These are phyloP conservation scores for Platycercus adscitus DNA, from an alignment of 2,113 vertebrate genomes.

Conservation along the genomic window DNA sequence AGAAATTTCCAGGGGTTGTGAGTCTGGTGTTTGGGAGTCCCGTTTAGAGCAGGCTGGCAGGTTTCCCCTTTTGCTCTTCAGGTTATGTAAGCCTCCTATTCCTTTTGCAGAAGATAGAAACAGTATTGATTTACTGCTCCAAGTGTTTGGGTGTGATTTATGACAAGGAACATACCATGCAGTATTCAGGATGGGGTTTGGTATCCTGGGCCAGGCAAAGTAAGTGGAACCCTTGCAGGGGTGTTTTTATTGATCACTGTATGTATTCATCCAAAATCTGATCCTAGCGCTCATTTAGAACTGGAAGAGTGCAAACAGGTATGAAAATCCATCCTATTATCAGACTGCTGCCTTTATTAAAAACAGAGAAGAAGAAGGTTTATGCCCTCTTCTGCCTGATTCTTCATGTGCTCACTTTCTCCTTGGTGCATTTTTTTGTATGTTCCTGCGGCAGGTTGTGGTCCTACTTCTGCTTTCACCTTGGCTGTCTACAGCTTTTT, in stretches of 20 bases:
- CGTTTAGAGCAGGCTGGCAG: slow-evolving; percentile 20
- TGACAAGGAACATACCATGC: slow-evolving; percentile 28
- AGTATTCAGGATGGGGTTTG: slow-evolving; percentile 3
- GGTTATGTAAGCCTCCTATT: slow-evolving; percentile 41
- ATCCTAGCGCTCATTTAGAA: neutral
- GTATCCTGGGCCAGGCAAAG: neutral
- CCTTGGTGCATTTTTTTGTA: neutral
- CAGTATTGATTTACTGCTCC: slow-evolving; percentile 54
- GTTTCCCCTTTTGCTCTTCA: neutral
- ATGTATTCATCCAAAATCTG: neutral
- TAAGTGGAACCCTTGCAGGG: neutral
- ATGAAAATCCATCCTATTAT: neutral
- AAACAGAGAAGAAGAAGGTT: neutral
- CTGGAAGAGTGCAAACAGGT: neutral
- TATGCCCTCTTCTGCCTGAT: neutral
- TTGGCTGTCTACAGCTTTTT: neutral
- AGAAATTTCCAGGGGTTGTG: neutral
- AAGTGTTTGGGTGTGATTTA: slow-evolving; percentile 57
- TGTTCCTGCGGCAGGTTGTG: neutral
- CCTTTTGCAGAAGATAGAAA: slow-evolving; percentile 41
- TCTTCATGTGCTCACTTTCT: neutral
- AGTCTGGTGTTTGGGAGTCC: neutral
- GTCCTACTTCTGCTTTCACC: neutral
- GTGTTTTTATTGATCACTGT: neutral
- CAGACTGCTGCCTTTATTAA: neutral